Conservation (phyloP, 2,113 vertebrate species). For the Sylvilagus bachmani region DNA sequence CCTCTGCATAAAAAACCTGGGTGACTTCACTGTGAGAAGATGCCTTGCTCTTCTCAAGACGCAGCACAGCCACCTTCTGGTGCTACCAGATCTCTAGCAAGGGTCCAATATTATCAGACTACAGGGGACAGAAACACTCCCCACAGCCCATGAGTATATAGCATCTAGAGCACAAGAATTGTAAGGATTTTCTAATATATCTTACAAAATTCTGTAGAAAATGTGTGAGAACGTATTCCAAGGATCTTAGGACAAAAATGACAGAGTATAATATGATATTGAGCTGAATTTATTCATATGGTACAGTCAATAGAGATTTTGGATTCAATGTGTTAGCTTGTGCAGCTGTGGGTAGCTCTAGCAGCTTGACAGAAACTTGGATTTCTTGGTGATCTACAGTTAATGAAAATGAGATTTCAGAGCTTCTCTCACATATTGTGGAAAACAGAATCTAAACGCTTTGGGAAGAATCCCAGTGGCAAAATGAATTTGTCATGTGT, state of each 20-base stretch:
- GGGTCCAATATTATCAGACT: background rate
- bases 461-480: background rate
- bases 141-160: background rate
- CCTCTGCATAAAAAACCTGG: background rate
- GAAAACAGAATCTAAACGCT: background rate
- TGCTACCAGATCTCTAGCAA: background rate
- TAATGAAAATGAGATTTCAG: background rate
- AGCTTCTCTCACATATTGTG: background rate
- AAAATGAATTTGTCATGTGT: background rate
- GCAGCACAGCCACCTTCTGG: background rate
- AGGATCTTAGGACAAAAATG: background rate
- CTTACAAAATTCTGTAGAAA: background rate
- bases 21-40: background rate
- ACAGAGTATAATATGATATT: background rate
- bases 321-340: background rate
- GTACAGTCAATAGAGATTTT: background rate
- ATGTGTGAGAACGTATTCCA: background rate
- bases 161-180: background rate
- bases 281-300: background rate
- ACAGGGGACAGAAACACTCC: background rate
- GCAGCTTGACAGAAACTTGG: background rate
- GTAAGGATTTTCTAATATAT: background rate
- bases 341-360: background rate
- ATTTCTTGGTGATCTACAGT: background rate
- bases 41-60: background rate